phyloP scores from a whole-genome alignment of 2,113 vertebrate species.

The Asarcornis scutulata region DNA sequence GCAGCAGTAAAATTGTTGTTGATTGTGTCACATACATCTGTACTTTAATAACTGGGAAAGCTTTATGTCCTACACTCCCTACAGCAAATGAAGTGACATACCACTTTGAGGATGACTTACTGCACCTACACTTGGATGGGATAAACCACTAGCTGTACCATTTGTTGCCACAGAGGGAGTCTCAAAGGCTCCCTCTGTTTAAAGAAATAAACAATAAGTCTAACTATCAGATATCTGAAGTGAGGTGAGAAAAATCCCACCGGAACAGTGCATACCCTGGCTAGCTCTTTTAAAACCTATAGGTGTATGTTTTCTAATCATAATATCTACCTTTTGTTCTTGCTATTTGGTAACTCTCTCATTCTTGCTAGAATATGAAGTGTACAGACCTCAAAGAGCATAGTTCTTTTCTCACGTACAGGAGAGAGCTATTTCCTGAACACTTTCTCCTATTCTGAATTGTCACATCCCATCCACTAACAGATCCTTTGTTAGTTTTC shows the following conservation, averaged over 20 bases:
- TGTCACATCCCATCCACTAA: neutral
- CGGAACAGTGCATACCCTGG: neutral
- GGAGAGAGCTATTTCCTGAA: neutral
- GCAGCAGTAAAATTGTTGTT: neutral
- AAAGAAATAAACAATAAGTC: neutral
- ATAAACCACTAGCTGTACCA: neutral
- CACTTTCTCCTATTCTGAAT: neutral
- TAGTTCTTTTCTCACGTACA: neutral
- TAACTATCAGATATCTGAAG: neutral
- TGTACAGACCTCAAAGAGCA: neutral
- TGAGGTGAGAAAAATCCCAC: neutral
- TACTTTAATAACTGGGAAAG: neutral
- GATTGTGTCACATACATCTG: neutral
- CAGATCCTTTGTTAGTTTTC: neutral
- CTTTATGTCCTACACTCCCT: neutral
- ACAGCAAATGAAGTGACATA: neutral
- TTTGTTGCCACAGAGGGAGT: neutral
- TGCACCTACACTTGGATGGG: rapidly evolving
- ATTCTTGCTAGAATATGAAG: neutral
- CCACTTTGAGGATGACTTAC: neutral
- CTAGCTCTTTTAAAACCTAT: neutral
- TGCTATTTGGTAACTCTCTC: neutral
- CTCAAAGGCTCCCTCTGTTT: neutral
- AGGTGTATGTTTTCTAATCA: neutral
- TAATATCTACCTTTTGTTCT: neutral